Conservation (phyloP, 2,888 invertebrate species). For the Platycheirus albimanus region DNA sequence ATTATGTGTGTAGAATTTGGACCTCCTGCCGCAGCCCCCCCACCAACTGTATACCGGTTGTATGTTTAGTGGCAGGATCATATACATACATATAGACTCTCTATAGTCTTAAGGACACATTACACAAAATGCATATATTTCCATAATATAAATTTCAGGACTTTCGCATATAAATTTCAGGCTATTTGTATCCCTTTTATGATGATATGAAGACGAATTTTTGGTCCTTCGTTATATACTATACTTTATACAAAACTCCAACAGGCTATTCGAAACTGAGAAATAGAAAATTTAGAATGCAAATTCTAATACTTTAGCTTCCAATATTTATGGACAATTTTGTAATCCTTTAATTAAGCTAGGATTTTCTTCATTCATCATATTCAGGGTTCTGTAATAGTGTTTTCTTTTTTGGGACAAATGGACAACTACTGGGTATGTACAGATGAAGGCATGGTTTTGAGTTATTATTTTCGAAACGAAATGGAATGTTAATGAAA, state of each 20-base stretch:
- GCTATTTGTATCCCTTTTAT: constrained; percentile 25
- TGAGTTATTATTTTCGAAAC: too few relatives aligned
- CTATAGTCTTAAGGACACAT: too few relatives aligned
- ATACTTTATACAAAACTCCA: background rate
- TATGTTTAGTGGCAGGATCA: constrained; percentile 38
- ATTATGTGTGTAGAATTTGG: constrained; percentile 60
- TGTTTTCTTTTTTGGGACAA: background rate
- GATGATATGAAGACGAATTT: background rate
- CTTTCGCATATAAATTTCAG: background rate
- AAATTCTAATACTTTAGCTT: constrained; percentile 31
- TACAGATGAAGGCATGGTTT: too few relatives aligned
- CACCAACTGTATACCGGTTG: too few relatives aligned
- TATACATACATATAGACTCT: too few relatives aligned
- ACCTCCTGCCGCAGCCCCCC: too few relatives aligned
- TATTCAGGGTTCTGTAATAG: background rate
- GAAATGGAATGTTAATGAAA: too few relatives aligned
- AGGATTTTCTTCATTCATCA: constrained; percentile 9
- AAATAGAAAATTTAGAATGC: constrained; percentile 23
- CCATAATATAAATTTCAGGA: constrained; percentile 8
- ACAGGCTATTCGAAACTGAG: too few relatives aligned
- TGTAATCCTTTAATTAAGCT: constrained; percentile 61
- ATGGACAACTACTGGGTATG: too few relatives aligned
- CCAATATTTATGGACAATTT: constrained; percentile 21
- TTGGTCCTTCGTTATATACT: background rate
- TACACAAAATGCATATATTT: too few relatives aligned